These are phyloP conservation scores for Tauraco erythrolophus DNA, from an alignment of 2,113 vertebrate genomes.

Conservation along the genomic window DNA sequence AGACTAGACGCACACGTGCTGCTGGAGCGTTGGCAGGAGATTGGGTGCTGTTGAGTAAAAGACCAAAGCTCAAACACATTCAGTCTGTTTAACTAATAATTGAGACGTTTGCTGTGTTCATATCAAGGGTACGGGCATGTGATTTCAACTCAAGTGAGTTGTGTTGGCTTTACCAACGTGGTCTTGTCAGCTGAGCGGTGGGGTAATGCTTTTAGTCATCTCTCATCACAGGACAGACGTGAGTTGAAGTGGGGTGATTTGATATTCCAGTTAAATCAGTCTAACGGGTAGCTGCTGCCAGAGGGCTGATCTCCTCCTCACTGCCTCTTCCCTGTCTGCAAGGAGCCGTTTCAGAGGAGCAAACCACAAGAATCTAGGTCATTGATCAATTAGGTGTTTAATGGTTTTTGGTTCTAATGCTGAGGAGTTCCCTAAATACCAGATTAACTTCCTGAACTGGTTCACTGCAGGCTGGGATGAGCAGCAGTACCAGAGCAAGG, in stretches of 20 bases:
- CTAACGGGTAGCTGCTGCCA: background rate
- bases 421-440: background rate
- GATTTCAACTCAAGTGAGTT: background rate
- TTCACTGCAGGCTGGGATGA: background rate
- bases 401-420: background rate
- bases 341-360: background rate
- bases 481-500: background rate
- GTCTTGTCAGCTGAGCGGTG: background rate
- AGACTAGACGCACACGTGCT: background rate
- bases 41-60: background rate
- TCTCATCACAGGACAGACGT: rapidly evolving
- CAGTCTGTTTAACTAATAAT: background rate
- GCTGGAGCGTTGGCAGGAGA: background rate
- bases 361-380: background rate
- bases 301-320: background rate
- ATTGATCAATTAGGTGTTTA: background rate
- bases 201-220: background rate
- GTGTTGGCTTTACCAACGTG: background rate
- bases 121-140: background rate
- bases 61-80: background rate
- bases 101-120: background rate
- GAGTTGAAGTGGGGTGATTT: background rate
- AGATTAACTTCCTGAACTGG: background rate
- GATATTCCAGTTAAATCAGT: background rate
- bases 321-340: background rate